Conservation (phyloP, 2,888 invertebrate species). For the Bombylius major region DNA sequence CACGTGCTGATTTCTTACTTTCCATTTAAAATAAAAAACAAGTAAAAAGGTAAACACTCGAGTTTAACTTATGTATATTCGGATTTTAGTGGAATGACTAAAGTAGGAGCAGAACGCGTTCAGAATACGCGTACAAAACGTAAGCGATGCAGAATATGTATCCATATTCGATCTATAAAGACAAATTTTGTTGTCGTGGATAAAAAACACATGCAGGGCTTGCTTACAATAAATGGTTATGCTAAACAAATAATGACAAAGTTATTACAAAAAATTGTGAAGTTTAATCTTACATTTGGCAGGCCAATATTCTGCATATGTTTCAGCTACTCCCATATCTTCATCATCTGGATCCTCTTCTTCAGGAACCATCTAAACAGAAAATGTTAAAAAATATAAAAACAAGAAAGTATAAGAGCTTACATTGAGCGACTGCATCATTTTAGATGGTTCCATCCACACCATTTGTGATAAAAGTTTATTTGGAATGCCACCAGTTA, state of each 20-base stretch:
- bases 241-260: background rate
- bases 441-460: slow-evolving; percentile 39
- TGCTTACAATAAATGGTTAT: no score
- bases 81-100: no score
- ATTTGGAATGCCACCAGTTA: slow-evolving; percentile 38
- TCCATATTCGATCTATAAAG: no score
- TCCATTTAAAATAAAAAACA: no score
- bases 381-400: background rate
- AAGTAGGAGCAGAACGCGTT: no score
- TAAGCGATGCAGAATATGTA: no score
- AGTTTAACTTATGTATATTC: no score
- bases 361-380: slow-evolving; percentile 27
- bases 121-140: no score
- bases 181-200: no score
- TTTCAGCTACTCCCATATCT: slow-evolving; percentile 95
- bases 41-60: no score
- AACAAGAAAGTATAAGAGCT: slow-evolving; percentile 1
- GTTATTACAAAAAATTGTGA: background rate
- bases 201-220: no score
- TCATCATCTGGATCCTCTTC: slow-evolving; percentile 86
- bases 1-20: no score
- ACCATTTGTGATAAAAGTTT: slow-evolving; percentile 45
- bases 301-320: slow-evolving; percentile 97
- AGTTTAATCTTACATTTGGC: slow-evolving; percentile 57
- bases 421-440: slow-evolving; percentile 18